Conservation (phyloP, 2,888 invertebrate genomes). For the Zaprionus obscuricornis region DNA sequence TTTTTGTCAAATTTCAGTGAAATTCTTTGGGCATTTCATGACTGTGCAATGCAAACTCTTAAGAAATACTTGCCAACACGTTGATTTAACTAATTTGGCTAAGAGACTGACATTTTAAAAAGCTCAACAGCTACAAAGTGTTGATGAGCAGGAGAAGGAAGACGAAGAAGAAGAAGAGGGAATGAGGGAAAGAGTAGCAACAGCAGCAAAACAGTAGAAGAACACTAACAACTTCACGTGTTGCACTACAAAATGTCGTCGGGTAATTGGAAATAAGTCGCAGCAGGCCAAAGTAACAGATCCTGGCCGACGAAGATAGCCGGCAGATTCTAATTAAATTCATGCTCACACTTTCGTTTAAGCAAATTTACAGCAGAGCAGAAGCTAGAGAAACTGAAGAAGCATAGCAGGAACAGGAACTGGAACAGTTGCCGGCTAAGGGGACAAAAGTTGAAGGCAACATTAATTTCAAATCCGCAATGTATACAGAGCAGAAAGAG, state of each 20-base stretch:
- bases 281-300: slow-evolving; percentile 39
- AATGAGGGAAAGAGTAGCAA: no score
- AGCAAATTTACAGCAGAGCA: slow-evolving; percentile 66
- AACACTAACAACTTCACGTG: slow-evolving; percentile 40
- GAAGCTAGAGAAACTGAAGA: not conserved
- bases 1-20: no score
- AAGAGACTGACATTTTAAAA: slow-evolving; percentile 32
- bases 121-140: slow-evolving; percentile 2
- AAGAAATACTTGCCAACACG: slow-evolving; percentile 34
- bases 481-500: slow-evolving; percentile 40
- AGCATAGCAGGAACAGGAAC: slow-evolving; percentile 17
- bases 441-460: slow-evolving; percentile 77
- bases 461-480: slow-evolving; percentile 77
- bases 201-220: not conserved
- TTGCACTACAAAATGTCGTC: slow-evolving; percentile 48
- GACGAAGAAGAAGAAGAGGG: no score
- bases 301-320: slow-evolving; percentile 51
- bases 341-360: slow-evolving; percentile 74
- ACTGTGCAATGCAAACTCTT: slow-evolving; percentile 19
- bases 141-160: no score
- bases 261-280: slow-evolving; percentile 42
- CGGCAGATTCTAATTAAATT: slow-evolving; percentile 73
- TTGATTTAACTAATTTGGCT: slow-evolving; percentile 64
- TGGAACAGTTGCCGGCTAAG: slow-evolving; percentile 34
- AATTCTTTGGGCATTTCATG: not conserved